Evolutionary conservation across 1,140 invertebrate species (phyloP).

Genomic region (Brachionus koreanus): DNA sequence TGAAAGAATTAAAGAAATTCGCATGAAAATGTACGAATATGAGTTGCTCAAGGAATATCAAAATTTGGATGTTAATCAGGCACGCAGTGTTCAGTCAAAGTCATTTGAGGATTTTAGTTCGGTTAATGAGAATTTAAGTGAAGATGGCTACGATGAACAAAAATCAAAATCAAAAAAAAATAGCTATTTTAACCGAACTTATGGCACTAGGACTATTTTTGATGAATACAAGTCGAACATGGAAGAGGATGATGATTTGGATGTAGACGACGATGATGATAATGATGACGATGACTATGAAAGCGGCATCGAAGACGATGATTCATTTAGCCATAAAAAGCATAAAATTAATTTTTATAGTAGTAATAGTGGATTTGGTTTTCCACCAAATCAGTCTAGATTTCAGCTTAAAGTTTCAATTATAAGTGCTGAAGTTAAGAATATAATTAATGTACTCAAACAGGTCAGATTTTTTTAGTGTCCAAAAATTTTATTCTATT

Average conservation of each 20-base stretch:
- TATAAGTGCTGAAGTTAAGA: constrained; percentile 91
- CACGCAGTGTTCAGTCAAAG: background rate
- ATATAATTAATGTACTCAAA: constrained; percentile 92
- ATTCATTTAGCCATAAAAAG: constrained; percentile 7
- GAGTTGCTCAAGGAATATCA: constrained; percentile 27
- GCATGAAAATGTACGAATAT: constrained; percentile 36
- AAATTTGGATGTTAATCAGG: constrained; percentile 5
- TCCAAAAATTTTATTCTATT: constrained; percentile 2
- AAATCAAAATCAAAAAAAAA: background rate
- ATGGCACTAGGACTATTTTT: constrained; percentile 48
- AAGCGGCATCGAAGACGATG: constrained; percentile 52
- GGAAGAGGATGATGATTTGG: background rate
- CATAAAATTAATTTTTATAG: constrained; percentile 23
- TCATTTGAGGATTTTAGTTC: constrained; percentile 2
- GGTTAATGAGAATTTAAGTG: background rate
- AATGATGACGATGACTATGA: constrained; percentile 52
- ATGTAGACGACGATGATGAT: constrained; percentile 52
- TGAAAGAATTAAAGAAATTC: constrained; percentile 40
- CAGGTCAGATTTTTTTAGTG: constrained; percentile 70
- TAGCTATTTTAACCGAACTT: background rate
- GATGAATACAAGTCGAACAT: constrained; percentile 50
- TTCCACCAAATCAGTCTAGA: constrained; percentile 26
- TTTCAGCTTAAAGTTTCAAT: constrained; percentile 90
- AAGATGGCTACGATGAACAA: background rate
- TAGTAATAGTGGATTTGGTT: background rate